Conservation (phyloP, 2,888 invertebrate species). For the Hesperia comma region DNA sequence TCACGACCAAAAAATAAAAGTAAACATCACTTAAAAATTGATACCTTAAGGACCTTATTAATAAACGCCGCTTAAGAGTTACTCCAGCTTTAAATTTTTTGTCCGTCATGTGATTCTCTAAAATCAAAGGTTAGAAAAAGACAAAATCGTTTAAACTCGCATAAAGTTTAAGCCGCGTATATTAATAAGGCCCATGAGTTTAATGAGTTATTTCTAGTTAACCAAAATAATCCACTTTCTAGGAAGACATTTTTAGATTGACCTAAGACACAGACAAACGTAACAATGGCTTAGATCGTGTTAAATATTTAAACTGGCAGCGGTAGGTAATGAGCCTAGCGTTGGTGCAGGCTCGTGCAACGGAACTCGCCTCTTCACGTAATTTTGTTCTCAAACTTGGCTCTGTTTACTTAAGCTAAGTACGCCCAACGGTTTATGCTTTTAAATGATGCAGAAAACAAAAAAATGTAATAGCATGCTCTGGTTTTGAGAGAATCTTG, state of each 20-base stretch:
- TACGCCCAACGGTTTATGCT: slow-evolving; percentile 6
- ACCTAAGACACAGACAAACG: not conserved
- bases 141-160: too few species aligned
- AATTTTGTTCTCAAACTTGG: slow-evolving; percentile 10
- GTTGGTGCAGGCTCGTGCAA: not conserved
- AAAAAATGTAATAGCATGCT: not conserved
- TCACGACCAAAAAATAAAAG: too few species aligned
- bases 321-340: slow-evolving; percentile 6
- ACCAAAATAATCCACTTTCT: not conserved
- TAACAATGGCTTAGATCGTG: not conserved
- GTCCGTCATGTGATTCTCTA: too few species aligned
- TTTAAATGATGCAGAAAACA: slow-evolving; percentile 5
- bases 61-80: too few species aligned
- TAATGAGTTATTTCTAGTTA: not conserved
- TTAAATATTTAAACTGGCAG: slow-evolving; percentile 9
- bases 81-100: too few species aligned
- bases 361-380: not conserved
- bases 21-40: too few species aligned
- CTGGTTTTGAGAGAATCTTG: not conserved
- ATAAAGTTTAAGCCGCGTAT: too few species aligned
- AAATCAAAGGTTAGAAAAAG: too few species aligned
- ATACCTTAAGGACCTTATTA: too few species aligned
- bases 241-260: not conserved
- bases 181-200: too few species aligned
- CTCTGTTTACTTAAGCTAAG: slow-evolving; percentile 4